These are phyloP conservation scores for Orchesella cincta DNA, from an alignment of 1,140 invertebrate species.

Conservation along the genomic window DNA sequence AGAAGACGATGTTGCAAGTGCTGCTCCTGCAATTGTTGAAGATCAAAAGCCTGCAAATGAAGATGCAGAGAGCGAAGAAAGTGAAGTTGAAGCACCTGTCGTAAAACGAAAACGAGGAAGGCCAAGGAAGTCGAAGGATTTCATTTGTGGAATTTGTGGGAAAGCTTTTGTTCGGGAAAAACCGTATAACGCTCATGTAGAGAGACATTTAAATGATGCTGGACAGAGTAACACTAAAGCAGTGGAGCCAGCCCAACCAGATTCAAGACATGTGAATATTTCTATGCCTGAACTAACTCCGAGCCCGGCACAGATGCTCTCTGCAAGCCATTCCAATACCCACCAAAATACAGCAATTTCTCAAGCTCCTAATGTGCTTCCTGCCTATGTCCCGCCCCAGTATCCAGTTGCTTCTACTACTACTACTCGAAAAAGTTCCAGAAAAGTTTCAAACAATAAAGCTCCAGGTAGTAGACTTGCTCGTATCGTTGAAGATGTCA, in stretches of 20 bases:
- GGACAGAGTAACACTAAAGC: not conserved
- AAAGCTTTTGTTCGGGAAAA: not conserved
- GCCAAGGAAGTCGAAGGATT: not conserved
- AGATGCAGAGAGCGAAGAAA: not conserved
- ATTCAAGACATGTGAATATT: not conserved
- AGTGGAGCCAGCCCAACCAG: not conserved
- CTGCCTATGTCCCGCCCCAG: not conserved
- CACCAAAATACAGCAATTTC: not conserved
- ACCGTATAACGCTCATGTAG: not conserved
- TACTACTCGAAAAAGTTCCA: not conserved
- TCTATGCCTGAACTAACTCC: not conserved
- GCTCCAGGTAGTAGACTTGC: not conserved
- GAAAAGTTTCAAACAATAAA: not conserved
- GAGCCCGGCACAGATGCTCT: not conserved
- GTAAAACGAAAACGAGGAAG: not conserved
- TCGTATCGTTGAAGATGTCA: not conserved
- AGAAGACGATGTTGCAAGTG: not conserved
- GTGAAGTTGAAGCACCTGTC: not conserved
- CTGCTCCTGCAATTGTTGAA: not conserved
- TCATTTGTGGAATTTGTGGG: not conserved
- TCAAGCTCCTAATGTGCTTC: not conserved
- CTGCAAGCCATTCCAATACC: not conserved
- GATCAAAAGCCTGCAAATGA: not conserved
- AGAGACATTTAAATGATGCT: not conserved
- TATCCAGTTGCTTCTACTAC: not conserved